Percentiles rank a stretch among this genome's conserved stretches.
These are phyloP conservation scores for Erythrolamprus reginae DNA, from an alignment of 2,113 vertebrate species.

Conservation along the genomic window DNA sequence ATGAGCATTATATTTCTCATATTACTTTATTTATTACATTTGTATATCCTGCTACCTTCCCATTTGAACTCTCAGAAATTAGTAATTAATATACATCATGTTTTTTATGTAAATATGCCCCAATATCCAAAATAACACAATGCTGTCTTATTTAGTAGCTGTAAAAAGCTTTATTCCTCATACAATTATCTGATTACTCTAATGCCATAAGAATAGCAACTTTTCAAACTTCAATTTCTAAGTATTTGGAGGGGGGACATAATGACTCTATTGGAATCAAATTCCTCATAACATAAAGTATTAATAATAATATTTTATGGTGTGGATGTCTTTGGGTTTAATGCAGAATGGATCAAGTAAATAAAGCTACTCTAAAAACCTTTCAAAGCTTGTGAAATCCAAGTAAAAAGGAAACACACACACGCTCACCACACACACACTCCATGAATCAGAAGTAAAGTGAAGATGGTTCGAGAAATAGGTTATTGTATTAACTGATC, in stretches of 20 bases:
- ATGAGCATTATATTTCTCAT: background rate
- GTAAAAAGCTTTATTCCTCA: background rate
- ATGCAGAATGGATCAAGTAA: background rate
- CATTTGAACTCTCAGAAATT: background rate
- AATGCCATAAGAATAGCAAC: background rate
- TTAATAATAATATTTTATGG: background rate
- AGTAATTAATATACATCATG: background rate
- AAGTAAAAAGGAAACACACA: no score
- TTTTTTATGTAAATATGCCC: background rate
- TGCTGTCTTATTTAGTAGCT: background rate
- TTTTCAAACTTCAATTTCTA: background rate
- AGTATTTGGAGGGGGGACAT: background rate
- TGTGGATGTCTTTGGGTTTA: background rate
- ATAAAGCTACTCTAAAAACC: background rate
- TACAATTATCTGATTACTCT: background rate
- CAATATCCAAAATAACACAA: background rate
- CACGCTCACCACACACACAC: no score
- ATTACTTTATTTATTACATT: background rate
- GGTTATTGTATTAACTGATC: background rate
- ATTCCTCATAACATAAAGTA: background rate
- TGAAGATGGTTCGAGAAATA: background rate
- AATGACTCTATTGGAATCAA: background rate
- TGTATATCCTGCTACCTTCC: background rate
- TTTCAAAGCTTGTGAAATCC: background rate
- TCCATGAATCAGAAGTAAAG: background rate